Base-by-base conservation (phyloP, 2,888 invertebrate species). In the Cyrtodaria siliqua region DNA sequence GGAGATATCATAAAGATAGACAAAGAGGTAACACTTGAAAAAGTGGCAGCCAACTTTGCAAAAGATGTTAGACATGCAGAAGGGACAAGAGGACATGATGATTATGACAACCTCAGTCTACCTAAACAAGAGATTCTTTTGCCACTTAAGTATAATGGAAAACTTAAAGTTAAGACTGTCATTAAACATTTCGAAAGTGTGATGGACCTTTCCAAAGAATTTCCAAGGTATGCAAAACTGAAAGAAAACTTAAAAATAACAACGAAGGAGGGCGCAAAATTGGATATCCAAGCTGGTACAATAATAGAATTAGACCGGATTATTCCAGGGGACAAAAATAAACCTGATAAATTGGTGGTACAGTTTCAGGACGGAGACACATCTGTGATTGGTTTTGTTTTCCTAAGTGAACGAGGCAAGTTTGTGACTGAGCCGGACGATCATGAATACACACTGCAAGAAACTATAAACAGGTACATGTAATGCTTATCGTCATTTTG, bases 1-100 rank as follows among this genome's bases (percentile, higher is more conserved):
- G 77, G 68, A 9, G 77, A 77, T 33, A 50, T 77, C 6, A 55
- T 77, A 26, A 63, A 68, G n/a, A 64, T 77, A 14, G 72, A 77
- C 42, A 61, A 63, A 8, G 42, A 68, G n/a, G 23, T 63, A 18
- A 52, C 33, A 4, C 20, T 72, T 23, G 63, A 68, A 16, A 77
- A 77, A 55, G 77, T 77, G 3, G 68, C 68, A 2, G 77, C 77
- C 14, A 68, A 71, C 20, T 77, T 77, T 27, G 59, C 62, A 0
- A 29, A 16, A 16, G 50, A 66, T 26, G 12, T 20, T 3, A 20
- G 23, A 26, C 6, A 16, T 3, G 23, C 20, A 16, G 3, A 14
- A 20, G 52, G n/a, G 3, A 26, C 23, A 4, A 8, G 26, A 8
- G 52, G 6, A 20, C 14, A 52, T 24, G 9, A 52, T 24, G 12